These are phyloP conservation scores for Limnothrissa miodon DNA, from an alignment of 2,113 vertebrate genomes.

Conservation along the genomic window DNA sequence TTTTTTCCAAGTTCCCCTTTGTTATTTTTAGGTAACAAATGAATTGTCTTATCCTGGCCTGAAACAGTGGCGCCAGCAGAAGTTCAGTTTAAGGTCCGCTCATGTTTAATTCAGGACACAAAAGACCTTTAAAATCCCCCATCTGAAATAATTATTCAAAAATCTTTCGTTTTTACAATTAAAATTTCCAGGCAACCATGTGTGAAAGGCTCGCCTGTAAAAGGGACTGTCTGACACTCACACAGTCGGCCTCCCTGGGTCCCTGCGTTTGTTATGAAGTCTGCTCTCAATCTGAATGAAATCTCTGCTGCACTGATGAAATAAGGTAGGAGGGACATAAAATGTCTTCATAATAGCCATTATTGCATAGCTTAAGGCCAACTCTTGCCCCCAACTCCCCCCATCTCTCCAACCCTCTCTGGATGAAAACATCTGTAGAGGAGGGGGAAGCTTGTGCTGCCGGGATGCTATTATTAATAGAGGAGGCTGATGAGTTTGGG, in stretches of 20 bases:
- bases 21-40: background rate
- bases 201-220: background rate
- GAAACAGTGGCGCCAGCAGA: background rate
- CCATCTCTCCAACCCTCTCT: background rate
- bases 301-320: conserved; percentile 14
- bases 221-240: too few species aligned
- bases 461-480: background rate
- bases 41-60: background rate
- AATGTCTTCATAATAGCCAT: background rate
- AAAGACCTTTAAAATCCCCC: conserved; percentile 16
- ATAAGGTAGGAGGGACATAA: background rate
- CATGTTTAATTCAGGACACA: conserved; percentile 1
- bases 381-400: too few species aligned
- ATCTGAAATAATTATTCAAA: conserved; percentile 31
- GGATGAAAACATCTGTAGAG: conserved; percentile 9
- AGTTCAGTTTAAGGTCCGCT: background rate
- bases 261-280: conserved; percentile 17
- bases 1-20: background rate
- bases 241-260: too few species aligned
- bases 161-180: conserved; percentile 18
- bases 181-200: conserved; percentile 12
- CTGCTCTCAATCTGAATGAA: conserved; percentile 4
- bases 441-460: background rate
- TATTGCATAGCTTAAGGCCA: background rate
- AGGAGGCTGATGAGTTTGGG: background rate